Base-by-base conservation (phyloP, 2,888 invertebrate species). In the Megamerina dolium region DNA sequence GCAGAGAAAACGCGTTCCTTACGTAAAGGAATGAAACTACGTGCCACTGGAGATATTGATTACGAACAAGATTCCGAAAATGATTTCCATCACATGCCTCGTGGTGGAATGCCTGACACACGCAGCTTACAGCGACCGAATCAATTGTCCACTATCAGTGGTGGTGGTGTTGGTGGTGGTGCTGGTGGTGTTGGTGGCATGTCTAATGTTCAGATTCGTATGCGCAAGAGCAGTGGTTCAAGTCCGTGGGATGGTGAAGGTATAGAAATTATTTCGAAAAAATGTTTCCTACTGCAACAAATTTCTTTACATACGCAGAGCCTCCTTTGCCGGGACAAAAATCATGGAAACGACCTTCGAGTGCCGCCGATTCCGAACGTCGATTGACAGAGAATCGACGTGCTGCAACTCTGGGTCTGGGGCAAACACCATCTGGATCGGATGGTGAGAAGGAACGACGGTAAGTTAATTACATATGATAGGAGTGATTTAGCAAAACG, bases 191-290 rank as follows among this genome's bases (percentile, higher is more conserved):
- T 30, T 13, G 36, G 47, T 6, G 43, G n/a, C n/a, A n/a, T n/a
- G n/a, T 27, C 14, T 12, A 19, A 8, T 9, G 38, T 54, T 1
- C 59, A 61, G 14, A 55, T 58, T 23, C 57, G 71, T 12, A 52
- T 67, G 36, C 63, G 72, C 26, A 72, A 72, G 41, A 72, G 70
- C 52, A 72, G 72, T 41, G 72, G 70, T 20, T 72, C 72, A 1
- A 70, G 70, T 33, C 74, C 81, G 12, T 80, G 83, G 75, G 83
- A 81, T 57, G 70, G 71, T 6, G 72, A 72, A 54, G 72, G 71
- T 71, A 46, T 46, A 32, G 41, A 8, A 8, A 23, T 6, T 8
- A 23, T 10, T 23, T 8, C 10, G 10, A 23, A 6, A 23, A 23
- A 23, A 23, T 23, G 12, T 31, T 5, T 10, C n/a, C 26, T 13